Conservation (phyloP, 2,888 invertebrate species). For the Lycophotia porphyrea region DNA sequence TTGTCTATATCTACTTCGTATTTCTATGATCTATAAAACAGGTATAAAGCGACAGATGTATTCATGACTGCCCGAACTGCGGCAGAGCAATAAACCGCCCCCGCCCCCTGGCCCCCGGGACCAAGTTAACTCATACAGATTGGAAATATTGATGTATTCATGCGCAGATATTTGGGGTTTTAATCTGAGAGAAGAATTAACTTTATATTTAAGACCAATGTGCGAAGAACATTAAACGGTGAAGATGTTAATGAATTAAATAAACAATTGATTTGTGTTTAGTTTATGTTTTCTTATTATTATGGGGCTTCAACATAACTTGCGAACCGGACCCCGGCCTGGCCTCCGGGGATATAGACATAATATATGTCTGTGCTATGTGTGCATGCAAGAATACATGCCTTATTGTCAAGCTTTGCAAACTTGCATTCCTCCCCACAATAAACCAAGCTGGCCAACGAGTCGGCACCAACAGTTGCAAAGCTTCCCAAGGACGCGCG, state of each 20-base stretch:
- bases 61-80: conserved; percentile 49
- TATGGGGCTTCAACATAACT: neutral
- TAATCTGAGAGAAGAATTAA: neutral
- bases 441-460: conserved; percentile 1
- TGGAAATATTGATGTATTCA: conserved; percentile 52
- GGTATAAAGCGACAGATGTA: conserved; percentile 44
- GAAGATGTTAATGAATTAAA: neutral
- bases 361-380: neutral
- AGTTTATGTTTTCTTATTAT: neutral
- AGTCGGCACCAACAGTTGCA: conserved; percentile 38
- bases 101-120: conserved; percentile 57
- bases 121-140: conserved; percentile 41
- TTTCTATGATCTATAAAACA: conserved; percentile 15
- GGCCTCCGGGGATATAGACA: no score
- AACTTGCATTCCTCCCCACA: conserved; percentile 13
- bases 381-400: neutral
- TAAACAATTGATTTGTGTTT: neutral
- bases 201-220: neutral
- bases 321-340: no score
- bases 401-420: neutral
- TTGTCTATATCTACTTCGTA: neutral
- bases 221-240: neutral
- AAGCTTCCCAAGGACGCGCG: conserved; percentile 32
- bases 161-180: conserved; percentile 4
- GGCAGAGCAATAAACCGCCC: conserved; percentile 47